These are phyloP conservation scores for Coleophora flavipennella DNA, from an alignment of 2,888 invertebrate genomes.

Conservation along the genomic window DNA sequence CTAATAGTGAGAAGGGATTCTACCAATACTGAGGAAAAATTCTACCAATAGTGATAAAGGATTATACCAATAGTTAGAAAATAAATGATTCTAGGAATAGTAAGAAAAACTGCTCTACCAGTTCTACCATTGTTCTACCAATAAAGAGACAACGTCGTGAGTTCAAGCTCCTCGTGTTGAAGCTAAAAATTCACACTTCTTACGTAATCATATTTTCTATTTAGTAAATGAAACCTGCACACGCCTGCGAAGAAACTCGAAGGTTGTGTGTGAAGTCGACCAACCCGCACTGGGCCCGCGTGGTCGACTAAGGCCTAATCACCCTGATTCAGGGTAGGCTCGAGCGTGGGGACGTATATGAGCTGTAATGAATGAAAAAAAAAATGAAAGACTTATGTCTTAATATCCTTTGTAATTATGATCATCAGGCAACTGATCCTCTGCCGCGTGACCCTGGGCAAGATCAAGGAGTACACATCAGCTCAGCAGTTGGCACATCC, in stretches of 20 bases:
- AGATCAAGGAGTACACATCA: background rate
- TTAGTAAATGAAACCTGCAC: background rate
- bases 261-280: too few relatives aligned
- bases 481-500: background rate
- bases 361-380: background rate
- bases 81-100: too few relatives aligned
- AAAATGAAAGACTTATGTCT: background rate
- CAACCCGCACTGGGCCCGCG: too few relatives aligned
- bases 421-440: background rate
- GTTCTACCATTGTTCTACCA: background rate
- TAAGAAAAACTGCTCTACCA: too few relatives aligned
- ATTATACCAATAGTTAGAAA: too few relatives aligned
- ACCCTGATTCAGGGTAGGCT: too few relatives aligned
- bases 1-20: too few relatives aligned
- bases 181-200: background rate
- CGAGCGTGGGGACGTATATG: too few relatives aligned
- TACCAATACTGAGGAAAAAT: too few relatives aligned
- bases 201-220: background rate
- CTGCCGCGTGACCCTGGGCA: conserved; percentile 1
- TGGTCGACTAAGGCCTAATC: too few relatives aligned
- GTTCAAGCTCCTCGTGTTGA: background rate
- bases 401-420: background rate
- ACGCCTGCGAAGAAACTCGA: too few relatives aligned
- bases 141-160: background rate
- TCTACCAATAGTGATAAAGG: too few relatives aligned